phyloP scores from a whole-genome alignment of 1,140 invertebrate species.

The Danaus melanippus region DNA sequence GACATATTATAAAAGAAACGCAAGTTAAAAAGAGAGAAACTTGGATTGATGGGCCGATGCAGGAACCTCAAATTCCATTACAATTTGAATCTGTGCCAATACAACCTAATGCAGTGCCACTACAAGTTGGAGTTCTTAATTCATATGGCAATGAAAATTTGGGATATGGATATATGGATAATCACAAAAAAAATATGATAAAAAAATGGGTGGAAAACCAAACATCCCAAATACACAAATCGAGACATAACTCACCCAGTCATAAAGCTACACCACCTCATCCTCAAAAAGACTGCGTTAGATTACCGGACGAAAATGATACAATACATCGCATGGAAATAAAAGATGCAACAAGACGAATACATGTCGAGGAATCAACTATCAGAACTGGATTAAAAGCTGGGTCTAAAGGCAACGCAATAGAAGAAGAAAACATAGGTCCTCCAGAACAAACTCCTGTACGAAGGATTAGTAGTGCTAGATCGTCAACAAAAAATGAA shows the following conservation, averaged over 20 bases:
- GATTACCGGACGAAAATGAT: constrained; percentile 74
- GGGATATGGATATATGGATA: constrained; percentile 91
- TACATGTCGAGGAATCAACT: constrained; percentile 72
- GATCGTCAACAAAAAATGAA: constrained; percentile 48
- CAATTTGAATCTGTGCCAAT: constrained; percentile 54
- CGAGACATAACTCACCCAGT: constrained; percentile 62
- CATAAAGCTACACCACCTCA: constrained; percentile 45
- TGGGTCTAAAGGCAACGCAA: constrained; percentile 59
- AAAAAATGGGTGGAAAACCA: constrained; percentile 95
- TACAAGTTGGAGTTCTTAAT: constrained; percentile 67
- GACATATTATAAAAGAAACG: constrained; percentile 84
- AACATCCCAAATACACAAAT: constrained; percentile 81
- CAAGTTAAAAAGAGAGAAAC: constrained; percentile 87
- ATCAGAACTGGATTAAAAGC: constrained; percentile 74
- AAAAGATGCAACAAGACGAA: constrained; percentile 65
- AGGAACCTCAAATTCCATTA: constrained; percentile 51
- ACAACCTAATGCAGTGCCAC: constrained; percentile 45
- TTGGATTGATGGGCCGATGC: constrained; percentile 92
- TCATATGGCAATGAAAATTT: constrained; percentile 56
- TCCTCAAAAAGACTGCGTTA: constrained; percentile 75
- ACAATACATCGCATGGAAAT: constrained; percentile 64
- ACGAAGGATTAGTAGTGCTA: constrained; percentile 34
- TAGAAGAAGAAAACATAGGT: constrained; percentile 67
- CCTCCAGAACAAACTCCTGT: constrained; percentile 32
- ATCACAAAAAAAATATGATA: constrained; percentile 93